Base-by-base conservation (phyloP, 2,113 vertebrate genomes). In the Chionis minor region DNA sequence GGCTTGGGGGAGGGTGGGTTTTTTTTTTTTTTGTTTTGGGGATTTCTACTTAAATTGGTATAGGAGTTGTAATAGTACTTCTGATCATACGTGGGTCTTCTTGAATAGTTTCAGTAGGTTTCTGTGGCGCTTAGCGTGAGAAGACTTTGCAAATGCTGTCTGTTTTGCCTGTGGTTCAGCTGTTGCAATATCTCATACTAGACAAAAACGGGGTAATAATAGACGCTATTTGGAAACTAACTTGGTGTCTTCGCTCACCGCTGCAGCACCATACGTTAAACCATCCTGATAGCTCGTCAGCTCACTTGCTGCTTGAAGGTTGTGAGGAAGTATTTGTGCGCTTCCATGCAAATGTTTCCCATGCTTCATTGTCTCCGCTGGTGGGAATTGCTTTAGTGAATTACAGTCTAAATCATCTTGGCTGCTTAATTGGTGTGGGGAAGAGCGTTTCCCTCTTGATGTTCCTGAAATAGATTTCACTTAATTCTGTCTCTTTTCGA, bases 41-140 rank as follows among this genome's bases (percentile, higher is more conserved):
- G 18, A 12, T 51, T 10, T 61, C 2, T 14, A 19, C 28, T 81
- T 45, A 8, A 49, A 19, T 9, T 14, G 17, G 9, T 51, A 22
- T 56, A 22, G 22, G 49, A 51, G 6, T 14, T 85, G 7, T 35
- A 9, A 6, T 4, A 32, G 33, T 42, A 18, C 19, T 66, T 63
- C 22, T 63, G n/a, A 9, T 14, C 2, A 7, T 33, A 10, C 18
- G 0, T 4, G 8, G 12, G 13, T 12, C 35, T 38, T 12, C 35
- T 38, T 38, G 58, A 55, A 5, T 3, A 47, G 42, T 40, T 72
- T 61, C 63, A 21, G 33, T 23, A 73, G 38, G 21, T 73, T 20
- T 54, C 32, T 58, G 28, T 32, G 35, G 32, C 49, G 3, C 2
- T 10, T 47, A 8, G 4, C 10, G 16, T 56, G 44, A 35, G 40